A percentile compares a stretch with the other conserved stretches of the same genome.
phyloP scores from a whole-genome alignment of 2,888 invertebrate genomes.

The Helicoverpa assulta region DNA sequence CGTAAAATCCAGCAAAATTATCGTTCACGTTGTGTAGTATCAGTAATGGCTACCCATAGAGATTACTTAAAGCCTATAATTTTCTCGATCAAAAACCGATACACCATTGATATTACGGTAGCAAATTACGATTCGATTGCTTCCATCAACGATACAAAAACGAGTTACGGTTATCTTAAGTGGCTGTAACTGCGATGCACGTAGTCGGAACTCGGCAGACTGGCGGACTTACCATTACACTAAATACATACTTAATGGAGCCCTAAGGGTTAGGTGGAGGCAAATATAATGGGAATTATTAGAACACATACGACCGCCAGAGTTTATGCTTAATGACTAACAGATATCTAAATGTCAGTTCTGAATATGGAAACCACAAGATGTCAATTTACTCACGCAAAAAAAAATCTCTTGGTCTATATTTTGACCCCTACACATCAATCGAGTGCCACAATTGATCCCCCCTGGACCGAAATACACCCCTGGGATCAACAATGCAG shows the following conservation, averaged over 20 bases:
- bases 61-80: conserved; percentile 50
- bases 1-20: conserved; percentile 9
- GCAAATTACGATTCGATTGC: conserved; percentile 64
- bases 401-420: background rate
- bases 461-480: conserved; percentile 22
- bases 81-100: conserved; percentile 50
- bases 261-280: conserved; percentile 12
- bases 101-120: conserved; percentile 63
- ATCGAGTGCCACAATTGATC: conserved; percentile 7
- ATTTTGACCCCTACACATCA: conserved; percentile 4
- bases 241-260: conserved; percentile 39
- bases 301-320: background rate
- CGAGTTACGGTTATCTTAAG: conserved; percentile 62
- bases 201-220: conserved; percentile 19
- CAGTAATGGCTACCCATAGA: conserved; percentile 41
- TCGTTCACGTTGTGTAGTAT: conserved; percentile 15
- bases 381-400: background rate
- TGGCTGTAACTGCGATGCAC: conserved; percentile 46
- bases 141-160: conserved; percentile 53
- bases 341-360: too few relatives aligned
- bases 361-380: too few relatives aligned
- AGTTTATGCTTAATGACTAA: background rate
- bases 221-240: conserved; percentile 47
- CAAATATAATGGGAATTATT: conserved; percentile 6
- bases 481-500: conserved; percentile 41